Evolutionary conservation across 92 coral and sea anemone genomes (phyloP).

Genomic region (Pocillopora meandrina): DNA sequence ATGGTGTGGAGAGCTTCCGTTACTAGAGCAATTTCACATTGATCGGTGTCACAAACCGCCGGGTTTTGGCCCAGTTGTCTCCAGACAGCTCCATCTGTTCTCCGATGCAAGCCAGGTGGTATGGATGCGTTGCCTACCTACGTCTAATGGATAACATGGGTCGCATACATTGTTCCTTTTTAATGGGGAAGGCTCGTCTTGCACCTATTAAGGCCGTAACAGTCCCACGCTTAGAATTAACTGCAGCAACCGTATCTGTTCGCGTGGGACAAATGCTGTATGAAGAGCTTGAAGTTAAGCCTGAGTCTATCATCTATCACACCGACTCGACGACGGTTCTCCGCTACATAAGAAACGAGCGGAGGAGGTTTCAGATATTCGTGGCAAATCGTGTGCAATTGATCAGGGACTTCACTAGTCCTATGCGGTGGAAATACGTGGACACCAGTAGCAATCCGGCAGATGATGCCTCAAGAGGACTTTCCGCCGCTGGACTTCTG

Average conservation of each 20-base stretch:
- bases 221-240: constrained; percentile 47
- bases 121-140: constrained; percentile 49
- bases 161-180: constrained; percentile 40
- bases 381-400: constrained; percentile 66
- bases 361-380: constrained; percentile 47
- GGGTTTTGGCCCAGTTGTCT: too few species aligned
- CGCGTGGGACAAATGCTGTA: constrained; percentile 35
- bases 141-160: constrained; percentile 23
- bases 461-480: constrained; percentile 56
- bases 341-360: constrained; percentile 40
- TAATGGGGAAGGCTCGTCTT: constrained; percentile 39
- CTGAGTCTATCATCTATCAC: constrained; percentile 24
- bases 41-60: neutral
- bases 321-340: constrained; percentile 51
- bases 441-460: constrained; percentile 59
- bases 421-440: constrained; percentile 67
- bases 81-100: constrained; percentile 37
- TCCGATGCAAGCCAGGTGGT: constrained; percentile 49
- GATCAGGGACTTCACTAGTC: constrained; percentile 48
- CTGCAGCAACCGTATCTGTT: constrained; percentile 47
- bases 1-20: neutral
- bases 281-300: constrained; percentile 18
- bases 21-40: neutral
- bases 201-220: constrained; percentile 45
- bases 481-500: constrained; percentile 21